Percentiles rank a stretch among this genome's conserved stretches.
Conservation (phyloP, 2,113 vertebrate genomes). For the Tamias sibiricus region DNA sequence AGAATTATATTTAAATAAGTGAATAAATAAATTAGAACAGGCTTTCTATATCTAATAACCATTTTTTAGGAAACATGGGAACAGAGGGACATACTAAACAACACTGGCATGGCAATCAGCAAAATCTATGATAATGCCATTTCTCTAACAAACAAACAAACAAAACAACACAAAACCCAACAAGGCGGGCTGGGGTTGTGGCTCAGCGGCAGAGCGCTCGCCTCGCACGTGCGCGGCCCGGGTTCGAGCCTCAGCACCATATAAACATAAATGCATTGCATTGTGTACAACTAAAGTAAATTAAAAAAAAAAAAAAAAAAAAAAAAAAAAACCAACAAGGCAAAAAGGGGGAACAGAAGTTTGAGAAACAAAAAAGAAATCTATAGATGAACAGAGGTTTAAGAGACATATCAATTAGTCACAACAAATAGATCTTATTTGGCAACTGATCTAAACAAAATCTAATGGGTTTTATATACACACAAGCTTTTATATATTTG, state of each 20-base stretch:
- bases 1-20: background rate
- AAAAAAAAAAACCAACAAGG: background rate
- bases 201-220: no score
- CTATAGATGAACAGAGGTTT: background rate
- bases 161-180: no score
- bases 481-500: no score
- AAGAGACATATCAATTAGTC: background rate
- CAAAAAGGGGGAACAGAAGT: background rate
- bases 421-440: background rate
- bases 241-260: no score
- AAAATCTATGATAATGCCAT: background rate
- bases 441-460: background rate
- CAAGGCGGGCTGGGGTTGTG: no score
- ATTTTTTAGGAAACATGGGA: background rate
- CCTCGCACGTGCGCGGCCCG: no score
- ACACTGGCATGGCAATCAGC: background rate
- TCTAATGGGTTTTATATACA: background rate
- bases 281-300: no score
- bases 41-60: background rate
- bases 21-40: background rate
- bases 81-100: background rate
- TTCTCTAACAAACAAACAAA: no score
- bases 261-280: no score
- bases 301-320: no score
- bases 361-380: background rate